These are phyloP conservation scores for Lordiphosa collinella DNA, from an alignment of 1,140 invertebrate species.

Conservation along the genomic window DNA sequence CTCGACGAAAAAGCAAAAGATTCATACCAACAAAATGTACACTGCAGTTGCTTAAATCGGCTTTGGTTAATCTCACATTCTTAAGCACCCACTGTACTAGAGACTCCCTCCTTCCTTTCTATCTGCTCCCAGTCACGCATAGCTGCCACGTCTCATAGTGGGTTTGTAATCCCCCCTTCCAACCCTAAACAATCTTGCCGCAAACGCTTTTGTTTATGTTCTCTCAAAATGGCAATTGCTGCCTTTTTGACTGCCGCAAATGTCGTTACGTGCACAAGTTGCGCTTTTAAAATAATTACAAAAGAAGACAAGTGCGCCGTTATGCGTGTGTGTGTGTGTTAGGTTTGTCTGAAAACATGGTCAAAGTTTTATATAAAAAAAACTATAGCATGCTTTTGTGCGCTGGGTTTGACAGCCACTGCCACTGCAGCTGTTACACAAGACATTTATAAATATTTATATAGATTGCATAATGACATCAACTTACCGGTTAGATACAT, in stretches of 20 bases:
- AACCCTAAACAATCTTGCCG: slow-evolving; percentile 25
- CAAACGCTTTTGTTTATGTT: slow-evolving; percentile 64
- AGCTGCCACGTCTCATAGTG: slow-evolving; percentile 5
- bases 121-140: slow-evolving; percentile 24
- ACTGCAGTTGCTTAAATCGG: too few relatives aligned
- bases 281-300: slow-evolving; percentile 77
- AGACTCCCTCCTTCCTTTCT: slow-evolving; percentile 13
- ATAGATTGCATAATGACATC: slow-evolving; percentile 60
- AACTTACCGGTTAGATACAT: slow-evolving; percentile 44
- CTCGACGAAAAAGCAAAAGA: too few relatives aligned
- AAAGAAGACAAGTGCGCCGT: slow-evolving; percentile 28
- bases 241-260: slow-evolving; percentile 58
- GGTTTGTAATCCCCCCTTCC: not conserved
- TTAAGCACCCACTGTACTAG: slow-evolving; percentile 16
- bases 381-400: slow-evolving; percentile 58
- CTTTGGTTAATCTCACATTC: too few relatives aligned
- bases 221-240: slow-evolving; percentile 68
- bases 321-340: not conserved
- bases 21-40: too few relatives aligned
- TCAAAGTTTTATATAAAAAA: slow-evolving; percentile 52
- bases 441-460: slow-evolving; percentile 16
- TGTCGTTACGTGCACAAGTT: slow-evolving; percentile 76
- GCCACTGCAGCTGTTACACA: slow-evolving; percentile 57
- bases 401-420: slow-evolving; percentile 62
- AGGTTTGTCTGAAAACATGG: slow-evolving; percentile 26